Conservation (phyloP, 2,113 vertebrate genomes). For the Numenius arquata region DNA sequence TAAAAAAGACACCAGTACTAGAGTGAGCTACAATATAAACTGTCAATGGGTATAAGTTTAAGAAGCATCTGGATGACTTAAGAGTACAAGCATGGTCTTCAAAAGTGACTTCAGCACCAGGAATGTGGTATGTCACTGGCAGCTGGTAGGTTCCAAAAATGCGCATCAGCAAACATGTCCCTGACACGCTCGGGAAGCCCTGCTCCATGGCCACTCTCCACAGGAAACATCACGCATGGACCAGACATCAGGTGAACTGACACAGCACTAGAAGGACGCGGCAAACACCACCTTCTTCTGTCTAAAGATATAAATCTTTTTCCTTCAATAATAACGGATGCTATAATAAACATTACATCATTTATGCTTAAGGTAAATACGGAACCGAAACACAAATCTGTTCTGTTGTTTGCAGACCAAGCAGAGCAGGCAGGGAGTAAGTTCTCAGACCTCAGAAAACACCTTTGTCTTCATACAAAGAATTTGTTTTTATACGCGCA, state of each 20-base stretch:
- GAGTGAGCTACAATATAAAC: neutral
- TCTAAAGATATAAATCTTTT: neutral
- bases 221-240: fast-evolving
- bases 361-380: neutral
- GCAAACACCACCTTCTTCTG: neutral
- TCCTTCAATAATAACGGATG: neutral
- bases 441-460: neutral
- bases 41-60: neutral
- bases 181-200: neutral
- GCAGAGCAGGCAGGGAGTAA: neutral
- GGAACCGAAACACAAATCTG: neutral
- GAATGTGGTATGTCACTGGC: neutral
- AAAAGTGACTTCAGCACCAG: neutral
- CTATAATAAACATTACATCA: neutral
- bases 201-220: neutral
- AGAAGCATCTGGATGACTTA: neutral
- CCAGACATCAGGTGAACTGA: neutral
- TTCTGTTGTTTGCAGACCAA: neutral
- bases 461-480: neutral
- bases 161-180: neutral
- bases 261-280: neutral
- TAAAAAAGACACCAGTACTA: neutral
- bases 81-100: neutral
- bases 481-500: neutral
- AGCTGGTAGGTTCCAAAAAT: neutral